These are phyloP conservation scores for Tineola bisselliella DNA, from an alignment of 2,888 invertebrate species.

Conservation along the genomic window DNA sequence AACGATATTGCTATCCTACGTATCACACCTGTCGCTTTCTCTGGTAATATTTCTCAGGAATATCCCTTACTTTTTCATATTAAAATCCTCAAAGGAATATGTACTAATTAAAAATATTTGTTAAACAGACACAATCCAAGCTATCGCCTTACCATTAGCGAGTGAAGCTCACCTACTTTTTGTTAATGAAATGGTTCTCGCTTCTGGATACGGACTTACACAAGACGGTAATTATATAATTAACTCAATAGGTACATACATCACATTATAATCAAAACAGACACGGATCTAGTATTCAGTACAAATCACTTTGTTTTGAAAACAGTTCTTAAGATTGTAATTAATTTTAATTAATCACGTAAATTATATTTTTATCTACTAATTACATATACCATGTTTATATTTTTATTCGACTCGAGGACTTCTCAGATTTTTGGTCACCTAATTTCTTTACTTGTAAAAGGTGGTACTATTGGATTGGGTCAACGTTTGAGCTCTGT, in stretches of 20 bases:
- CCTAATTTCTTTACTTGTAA: not conserved
- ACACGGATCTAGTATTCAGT: too few relatives aligned
- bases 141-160: constrained; percentile 15
- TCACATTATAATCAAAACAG: too few relatives aligned
- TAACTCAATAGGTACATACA: not conserved
- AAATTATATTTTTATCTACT: too few relatives aligned
- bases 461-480: constrained; percentile 3
- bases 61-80: too few relatives aligned
- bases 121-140: constrained; percentile 14
- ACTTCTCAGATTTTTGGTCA: not conserved
- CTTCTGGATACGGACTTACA: constrained; percentile 24
- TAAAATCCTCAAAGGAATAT: too few relatives aligned
- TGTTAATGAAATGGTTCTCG: constrained; percentile 17
- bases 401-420: not conserved
- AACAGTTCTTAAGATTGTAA: not conserved
- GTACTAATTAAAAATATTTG: not conserved
- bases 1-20: constrained; percentile 33
- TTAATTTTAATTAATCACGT: not conserved
- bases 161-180: constrained; percentile 11
- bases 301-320: not conserved
- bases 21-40: not conserved
- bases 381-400: too few relatives aligned
- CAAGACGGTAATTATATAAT: constrained; percentile 14
- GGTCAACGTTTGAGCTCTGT: constrained; percentile 18
- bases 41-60: not conserved